Evolutionary conservation across 1,140 invertebrate species (phyloP), one percentile per base, ranked within the genome.

Genomic region (Habropoda laboriosa): DNA sequence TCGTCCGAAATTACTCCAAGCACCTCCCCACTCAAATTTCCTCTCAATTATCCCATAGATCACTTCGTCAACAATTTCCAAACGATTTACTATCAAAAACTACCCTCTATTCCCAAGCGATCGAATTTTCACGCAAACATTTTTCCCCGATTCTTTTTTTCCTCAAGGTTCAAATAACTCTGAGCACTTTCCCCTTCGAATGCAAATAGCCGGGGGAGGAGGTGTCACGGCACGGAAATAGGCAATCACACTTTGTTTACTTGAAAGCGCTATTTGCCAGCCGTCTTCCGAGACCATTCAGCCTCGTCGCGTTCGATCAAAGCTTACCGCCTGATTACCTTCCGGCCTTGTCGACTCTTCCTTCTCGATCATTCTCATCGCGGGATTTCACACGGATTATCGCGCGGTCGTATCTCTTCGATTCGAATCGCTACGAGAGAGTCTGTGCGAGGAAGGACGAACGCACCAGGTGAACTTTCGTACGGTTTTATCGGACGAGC

Each of bases 191-290:
- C 2, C 12, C 66, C 12, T 21, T 61, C 32, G 18, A 61, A 51
- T 38, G 18, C 1, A 51, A 35, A 40, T 61, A 38, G 2, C 2
- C 12, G 10, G 8, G 2, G 32, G 18, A 10, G 21, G 13, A 58
- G 35, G 27, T 30, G 30, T 35, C 18, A 58, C 57, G 13, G 8
- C 18, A 32, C 12, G 27, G 38, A 57, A 42, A 42, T 57, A 58
- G 24, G 53, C 53, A 57, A 71, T 71, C 53, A 32, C 30, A 16
- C 32, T 38, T 27, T 73, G 21, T 73, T 60, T 73, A 60, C 47
- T 16, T n/a, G 16, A 30, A 30, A 38, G 55, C n/a, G n/a, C 35
- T 60, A 47, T 70, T 70, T 53, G 38, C 13, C 27, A n/a, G n/a
- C 1, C 2, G 66, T 51, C 40, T 45, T 35, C 3, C 18, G 18